Evolutionary conservation across 2,888 invertebrate genomes (phyloP), one percentile per base, ranked within the genome.

Genomic region (Harmothoe impar): DNA sequence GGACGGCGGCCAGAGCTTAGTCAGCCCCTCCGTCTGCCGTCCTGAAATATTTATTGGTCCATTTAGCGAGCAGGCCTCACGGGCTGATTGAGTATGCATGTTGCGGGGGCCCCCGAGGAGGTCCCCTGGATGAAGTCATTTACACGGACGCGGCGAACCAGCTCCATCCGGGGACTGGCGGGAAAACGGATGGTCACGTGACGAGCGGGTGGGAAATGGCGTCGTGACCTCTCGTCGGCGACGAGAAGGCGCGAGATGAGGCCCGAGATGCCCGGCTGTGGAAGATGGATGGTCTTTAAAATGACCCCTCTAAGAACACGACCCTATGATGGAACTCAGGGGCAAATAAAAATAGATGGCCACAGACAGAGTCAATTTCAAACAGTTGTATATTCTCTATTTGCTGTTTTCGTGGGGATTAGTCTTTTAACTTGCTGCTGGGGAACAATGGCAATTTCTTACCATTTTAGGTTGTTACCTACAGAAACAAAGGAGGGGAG

Each of bases 1-100:
- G 84, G 29, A 35, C 29, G 23, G 15, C 5, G 43, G 84, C 25
- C n/a, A 84, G 43, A 84, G 84, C 84, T 84, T 84, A 84, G 84
- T 84, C 84, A 84, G 84, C 0, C 84, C 43, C 25, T 84, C 84
- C 35, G 84, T 84, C 84, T 84, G 84, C 84, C 5, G 29, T 35
- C 84, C 84, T 84, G 84, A 84, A 84, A 84, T 84, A 84, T 84
- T 84, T 84, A 84, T 84, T 84, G 84, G 84, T 20, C 84, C 84
- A 84, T 84, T 84, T 84, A 84, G 43, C 84, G 84, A 29, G 43
- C 43, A 17, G 84, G 35, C 84, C 43, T 43, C 25, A 3, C 29
- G 20, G 43, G 43, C 84, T 84, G 84, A 84, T 84, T 84, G 84
- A 35, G 43, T 84, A 84, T 84, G 84, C 84, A 84, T 84, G 84